These are phyloP conservation scores for Noctua comes DNA, from an alignment of 2,888 invertebrate genomes.

Conservation along the genomic window DNA sequence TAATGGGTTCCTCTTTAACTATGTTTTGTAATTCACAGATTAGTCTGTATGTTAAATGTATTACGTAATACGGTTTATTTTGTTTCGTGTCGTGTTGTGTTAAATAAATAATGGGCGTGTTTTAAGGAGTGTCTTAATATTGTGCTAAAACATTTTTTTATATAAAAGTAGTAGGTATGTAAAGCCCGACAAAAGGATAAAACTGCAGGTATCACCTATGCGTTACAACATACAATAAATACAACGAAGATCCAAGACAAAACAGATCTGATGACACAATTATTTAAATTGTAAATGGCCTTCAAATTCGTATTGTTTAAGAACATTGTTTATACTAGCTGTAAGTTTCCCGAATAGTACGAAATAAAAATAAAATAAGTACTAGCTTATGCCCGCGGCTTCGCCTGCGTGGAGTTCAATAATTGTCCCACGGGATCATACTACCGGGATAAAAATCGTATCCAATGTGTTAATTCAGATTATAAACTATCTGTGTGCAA, in stretches of 20 bases:
- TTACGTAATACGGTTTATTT: slow-evolving; percentile 40
- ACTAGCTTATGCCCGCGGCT: too few species aligned
- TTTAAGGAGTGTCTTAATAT: slow-evolving; percentile 31
- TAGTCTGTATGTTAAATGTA: slow-evolving; percentile 45
- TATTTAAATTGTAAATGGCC: background rate
- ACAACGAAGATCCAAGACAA: background rate
- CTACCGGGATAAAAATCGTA: too few species aligned
- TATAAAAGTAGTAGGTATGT: background rate
- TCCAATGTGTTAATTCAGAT: too few species aligned
- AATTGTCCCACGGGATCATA: too few species aligned
- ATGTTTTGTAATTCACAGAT: slow-evolving; percentile 72
- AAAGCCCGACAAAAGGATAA: background rate
- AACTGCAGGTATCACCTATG: background rate
- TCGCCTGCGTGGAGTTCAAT: too few species aligned
- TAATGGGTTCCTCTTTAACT: slow-evolving; percentile 74
- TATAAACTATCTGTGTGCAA: too few species aligned
- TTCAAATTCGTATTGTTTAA: too few species aligned
- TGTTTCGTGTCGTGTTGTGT: slow-evolving; percentile 33
- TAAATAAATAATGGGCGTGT: slow-evolving; percentile 14
- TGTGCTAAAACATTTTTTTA: background rate
- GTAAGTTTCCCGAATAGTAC: too few species aligned
- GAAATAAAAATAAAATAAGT: too few species aligned
- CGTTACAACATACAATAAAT: background rate
- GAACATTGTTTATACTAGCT: too few species aligned
- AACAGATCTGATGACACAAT: background rate